These are phyloP conservation scores for Fregetta grallaria DNA, from an alignment of 2,113 vertebrate genomes.

Conservation along the genomic window DNA sequence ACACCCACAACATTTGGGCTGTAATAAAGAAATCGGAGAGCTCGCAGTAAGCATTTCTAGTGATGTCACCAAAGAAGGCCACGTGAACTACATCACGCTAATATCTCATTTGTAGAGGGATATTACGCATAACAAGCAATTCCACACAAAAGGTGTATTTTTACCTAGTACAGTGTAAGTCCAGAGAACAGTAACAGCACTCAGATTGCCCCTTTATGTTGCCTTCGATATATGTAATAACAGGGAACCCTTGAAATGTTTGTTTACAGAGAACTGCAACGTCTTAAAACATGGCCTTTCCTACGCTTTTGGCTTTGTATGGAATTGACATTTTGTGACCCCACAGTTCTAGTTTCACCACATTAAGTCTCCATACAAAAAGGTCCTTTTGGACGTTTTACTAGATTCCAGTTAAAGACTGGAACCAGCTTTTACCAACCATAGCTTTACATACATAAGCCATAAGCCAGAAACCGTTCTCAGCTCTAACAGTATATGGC, in stretches of 20 bases:
- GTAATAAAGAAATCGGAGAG: not conserved
- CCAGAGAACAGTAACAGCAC: not conserved
- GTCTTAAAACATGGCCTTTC: not conserved
- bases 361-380: not conserved
- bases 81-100: fast-evolving
- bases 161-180: not conserved
- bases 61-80: not conserved
- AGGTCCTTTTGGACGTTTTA: not conserved
- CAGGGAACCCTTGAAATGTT: not conserved
- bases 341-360: not conserved
- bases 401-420: not conserved
- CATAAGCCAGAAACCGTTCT: not conserved
- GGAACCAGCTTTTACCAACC: not conserved
- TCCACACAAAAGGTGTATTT: not conserved
- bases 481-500: not conserved
- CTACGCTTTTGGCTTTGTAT: not conserved
- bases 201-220: not conserved
- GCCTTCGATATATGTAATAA: not conserved
- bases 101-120: not conserved
- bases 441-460: not conserved
- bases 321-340: not conserved
- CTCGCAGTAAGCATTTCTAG: not conserved
- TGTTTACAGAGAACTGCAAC: not conserved
- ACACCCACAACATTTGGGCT: not conserved
- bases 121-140: fast-evolving